phyloP scores from a whole-genome alignment of 2,888 invertebrate genomes.

The Lamellibrachia satsuma region DNA sequence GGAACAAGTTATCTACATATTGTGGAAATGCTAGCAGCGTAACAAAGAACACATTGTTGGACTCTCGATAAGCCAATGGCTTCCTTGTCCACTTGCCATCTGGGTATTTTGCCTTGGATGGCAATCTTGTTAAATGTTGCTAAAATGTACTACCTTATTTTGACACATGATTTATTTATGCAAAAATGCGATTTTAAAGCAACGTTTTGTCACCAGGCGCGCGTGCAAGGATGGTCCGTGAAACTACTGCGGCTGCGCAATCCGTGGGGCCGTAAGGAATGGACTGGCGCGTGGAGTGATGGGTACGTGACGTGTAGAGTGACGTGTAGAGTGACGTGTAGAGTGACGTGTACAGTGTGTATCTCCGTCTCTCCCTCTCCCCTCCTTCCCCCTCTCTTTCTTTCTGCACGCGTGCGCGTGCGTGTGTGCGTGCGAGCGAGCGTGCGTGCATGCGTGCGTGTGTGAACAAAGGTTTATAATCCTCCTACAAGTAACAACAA shows the following conservation, averaged over 20 bases:
- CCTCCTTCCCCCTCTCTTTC: too few relatives aligned
- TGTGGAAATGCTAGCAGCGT: too few relatives aligned
- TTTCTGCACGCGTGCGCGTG: too few relatives aligned
- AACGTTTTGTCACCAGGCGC: conserved; percentile 69
- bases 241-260: conserved; percentile 41
- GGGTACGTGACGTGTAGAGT: conserved; percentile 31
- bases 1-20: too few relatives aligned
- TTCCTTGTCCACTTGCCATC: too few relatives aligned
- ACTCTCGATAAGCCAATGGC: too few relatives aligned
- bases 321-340: not conserved
- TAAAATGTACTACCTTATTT: too few relatives aligned
- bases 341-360: not conserved
- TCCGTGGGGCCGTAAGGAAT: conserved; percentile 44
- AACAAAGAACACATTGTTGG: too few relatives aligned
- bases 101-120: too few relatives aligned
- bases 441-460: not conserved
- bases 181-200: not conserved
- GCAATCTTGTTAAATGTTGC: too few relatives aligned
- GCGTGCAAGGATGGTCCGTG: conserved; percentile 51
- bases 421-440: not conserved
- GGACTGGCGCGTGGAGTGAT: conserved; percentile 46
- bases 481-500: not conserved
- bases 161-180: too few relatives aligned
- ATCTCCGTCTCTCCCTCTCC: too few relatives aligned
- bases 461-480: not conserved